These are phyloP conservation scores for Drymonia ruficornis DNA, from an alignment of 2,888 invertebrate genomes.

Conservation along the genomic window DNA sequence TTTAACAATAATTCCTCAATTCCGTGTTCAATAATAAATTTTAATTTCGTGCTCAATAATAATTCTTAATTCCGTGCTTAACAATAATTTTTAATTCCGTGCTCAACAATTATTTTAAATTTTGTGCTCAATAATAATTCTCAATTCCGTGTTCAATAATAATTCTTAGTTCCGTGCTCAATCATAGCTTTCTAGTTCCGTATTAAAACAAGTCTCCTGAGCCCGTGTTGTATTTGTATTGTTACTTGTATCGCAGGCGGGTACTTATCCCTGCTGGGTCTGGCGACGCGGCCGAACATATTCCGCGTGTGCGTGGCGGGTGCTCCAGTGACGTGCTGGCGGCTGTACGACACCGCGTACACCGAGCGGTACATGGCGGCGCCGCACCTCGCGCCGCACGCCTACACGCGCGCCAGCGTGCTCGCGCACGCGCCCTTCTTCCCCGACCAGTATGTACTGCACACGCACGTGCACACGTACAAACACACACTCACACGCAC, in stretches of 20 bases:
- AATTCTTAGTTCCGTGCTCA: no score
- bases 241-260: slow-evolving; percentile 87
- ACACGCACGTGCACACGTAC: slow-evolving; percentile 7
- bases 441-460: slow-evolving; percentile 91
- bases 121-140: no score
- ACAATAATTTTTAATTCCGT: no score
- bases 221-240: no score
- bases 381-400: slow-evolving; percentile 79
- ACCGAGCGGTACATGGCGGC: slow-evolving; percentile 97
- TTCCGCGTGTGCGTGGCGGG: slow-evolving; percentile 98
- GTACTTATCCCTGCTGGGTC: slow-evolving; percentile 97
- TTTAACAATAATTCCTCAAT: no score
- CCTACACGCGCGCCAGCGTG: slow-evolving; percentile 96
- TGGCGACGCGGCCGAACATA: slow-evolving; percentile 95
- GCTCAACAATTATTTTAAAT: no score
- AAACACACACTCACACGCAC: slow-evolving; percentile 88
- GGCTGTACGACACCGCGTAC: slow-evolving; percentile 98
- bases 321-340: slow-evolving; percentile 99
- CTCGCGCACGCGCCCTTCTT: slow-evolving; percentile 90
- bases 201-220: no score
- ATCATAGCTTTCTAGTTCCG: no score
- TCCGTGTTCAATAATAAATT: no score
- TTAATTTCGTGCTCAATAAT: no score
- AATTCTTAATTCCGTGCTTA: no score
- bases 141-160: no score